Evolutionary conservation across 2,797 vertebrate species (phyloP).

Genomic region (Anguilla anguilla): DNA sequence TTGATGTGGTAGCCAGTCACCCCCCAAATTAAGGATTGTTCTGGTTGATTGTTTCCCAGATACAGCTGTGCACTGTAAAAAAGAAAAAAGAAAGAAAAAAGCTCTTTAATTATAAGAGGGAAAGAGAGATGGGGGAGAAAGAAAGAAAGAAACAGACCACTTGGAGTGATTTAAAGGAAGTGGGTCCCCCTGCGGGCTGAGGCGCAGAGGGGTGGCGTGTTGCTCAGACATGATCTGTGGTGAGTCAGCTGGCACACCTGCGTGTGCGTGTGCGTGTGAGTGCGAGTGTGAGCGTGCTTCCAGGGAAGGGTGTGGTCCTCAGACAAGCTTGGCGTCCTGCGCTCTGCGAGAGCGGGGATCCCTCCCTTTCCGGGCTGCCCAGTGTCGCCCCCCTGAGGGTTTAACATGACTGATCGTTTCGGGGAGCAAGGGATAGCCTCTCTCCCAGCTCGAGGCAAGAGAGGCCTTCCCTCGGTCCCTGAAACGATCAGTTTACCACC

Average conservation of each 20-base stretch:
- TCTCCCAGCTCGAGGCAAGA: neutral
- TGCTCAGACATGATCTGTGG: neutral
- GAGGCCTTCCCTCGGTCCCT: no score
- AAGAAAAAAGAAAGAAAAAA: neutral
- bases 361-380: neutral
- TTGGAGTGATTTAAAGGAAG: neutral
- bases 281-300: neutral
- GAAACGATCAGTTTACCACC: neutral
- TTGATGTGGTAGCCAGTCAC: slow-evolving; percentile 15
- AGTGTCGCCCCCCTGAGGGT: neutral
- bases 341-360: no score
- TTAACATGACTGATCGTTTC: neutral
- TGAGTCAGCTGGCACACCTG: slow-evolving; percentile 12
- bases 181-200: neutral
- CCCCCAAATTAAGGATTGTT: slow-evolving; percentile 18
- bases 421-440: neutral
- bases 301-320: neutral
- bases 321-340: neutral
- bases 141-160: slow-evolving; percentile 1
- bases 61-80: neutral
- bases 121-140: neutral
- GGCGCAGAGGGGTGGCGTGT: neutral
- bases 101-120: slow-evolving; percentile 10
- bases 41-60: slow-evolving; percentile 4
- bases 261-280: neutral